Evolutionary conservation across 2,797 vertebrate species (phyloP).

Genomic region (Monodelphis domestica): DNA sequence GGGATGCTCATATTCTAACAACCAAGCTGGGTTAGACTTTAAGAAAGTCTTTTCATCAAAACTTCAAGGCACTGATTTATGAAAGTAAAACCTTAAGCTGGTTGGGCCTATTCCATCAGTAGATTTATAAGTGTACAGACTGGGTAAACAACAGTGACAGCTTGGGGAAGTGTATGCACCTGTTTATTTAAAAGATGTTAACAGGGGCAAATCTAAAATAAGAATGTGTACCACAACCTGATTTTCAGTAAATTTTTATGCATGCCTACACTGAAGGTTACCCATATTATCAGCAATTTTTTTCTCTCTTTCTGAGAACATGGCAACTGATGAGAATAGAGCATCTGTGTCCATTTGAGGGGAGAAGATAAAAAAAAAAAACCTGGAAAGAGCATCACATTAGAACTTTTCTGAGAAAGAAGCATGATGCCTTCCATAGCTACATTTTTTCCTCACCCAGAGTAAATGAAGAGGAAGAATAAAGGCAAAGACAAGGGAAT

Average conservation of each 20-base stretch:
- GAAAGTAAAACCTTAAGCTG: slow-evolving; percentile 81
- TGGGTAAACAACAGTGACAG: slow-evolving; percentile 86
- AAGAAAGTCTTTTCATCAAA: slow-evolving; percentile 82
- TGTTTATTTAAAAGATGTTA: slow-evolving; percentile 86
- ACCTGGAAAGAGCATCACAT: slow-evolving; percentile 61
- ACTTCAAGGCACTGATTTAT: slow-evolving; percentile 79
- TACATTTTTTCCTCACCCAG: slow-evolving; percentile 70
- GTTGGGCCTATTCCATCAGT: slow-evolving; percentile 82
- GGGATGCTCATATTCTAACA: slow-evolving; percentile 66
- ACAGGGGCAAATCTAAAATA: slow-evolving; percentile 86
- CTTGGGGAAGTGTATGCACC: slow-evolving; percentile 86
- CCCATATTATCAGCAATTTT: slow-evolving; percentile 81
- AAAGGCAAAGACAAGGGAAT: slow-evolving; percentile 9
- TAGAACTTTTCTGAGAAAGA: slow-evolving; percentile 78
- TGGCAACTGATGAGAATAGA: slow-evolving; percentile 76
- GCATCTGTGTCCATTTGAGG: slow-evolving; percentile 72
- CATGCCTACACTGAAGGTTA: slow-evolving; percentile 84
- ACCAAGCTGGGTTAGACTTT: slow-evolving; percentile 63
- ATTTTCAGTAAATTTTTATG: slow-evolving; percentile 84
- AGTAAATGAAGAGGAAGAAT: slow-evolving; percentile 61
- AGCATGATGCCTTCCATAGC: slow-evolving; percentile 78
- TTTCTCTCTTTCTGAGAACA: slow-evolving; percentile 80
- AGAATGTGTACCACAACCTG: slow-evolving; percentile 83
- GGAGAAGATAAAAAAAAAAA: slow-evolving; percentile 57
- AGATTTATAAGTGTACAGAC: slow-evolving; percentile 82